Conservation (phyloP, 2,888 invertebrate genomes). For the Sicus ferrugineus region DNA sequence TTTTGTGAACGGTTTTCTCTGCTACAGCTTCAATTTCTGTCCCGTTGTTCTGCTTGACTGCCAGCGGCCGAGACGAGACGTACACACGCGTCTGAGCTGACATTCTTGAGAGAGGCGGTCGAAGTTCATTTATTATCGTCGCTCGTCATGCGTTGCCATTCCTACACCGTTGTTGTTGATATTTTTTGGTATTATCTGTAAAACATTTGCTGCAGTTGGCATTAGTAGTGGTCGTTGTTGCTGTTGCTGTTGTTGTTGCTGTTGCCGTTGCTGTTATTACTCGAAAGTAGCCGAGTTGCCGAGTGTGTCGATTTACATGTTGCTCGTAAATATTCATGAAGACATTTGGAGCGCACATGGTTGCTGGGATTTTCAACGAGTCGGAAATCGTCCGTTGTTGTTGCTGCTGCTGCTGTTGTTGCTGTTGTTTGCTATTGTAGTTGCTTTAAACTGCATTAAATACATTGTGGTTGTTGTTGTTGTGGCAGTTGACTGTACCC, state of each 20-base stretch:
- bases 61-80: background rate
- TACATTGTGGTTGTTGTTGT: background rate
- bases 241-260: conserved; percentile 30
- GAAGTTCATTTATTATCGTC: conserved; percentile 43
- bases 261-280: background rate
- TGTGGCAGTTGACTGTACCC: background rate
- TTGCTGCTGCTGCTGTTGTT: background rate
- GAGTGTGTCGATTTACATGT: conserved; percentile 36
- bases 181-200: conserved; percentile 37
- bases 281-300: conserved; percentile 26
- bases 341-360: conserved; percentile 37
- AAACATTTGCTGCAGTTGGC: conserved; percentile 20
- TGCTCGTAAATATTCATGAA: conserved; percentile 39
- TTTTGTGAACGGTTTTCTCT: conserved; percentile 23
- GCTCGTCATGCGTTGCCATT: conserved; percentile 40
- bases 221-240: conserved; percentile 8
- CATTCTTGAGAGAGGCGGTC: conserved; percentile 35
- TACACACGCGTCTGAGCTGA: conserved; percentile 6
- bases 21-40: background rate
- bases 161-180: conserved; percentile 27
- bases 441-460: background rate
- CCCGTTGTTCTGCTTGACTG: conserved; percentile 23
- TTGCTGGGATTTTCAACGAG: conserved; percentile 37
- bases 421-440: background rate
- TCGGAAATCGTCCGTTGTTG: conserved; percentile 34